Evolutionary conservation across 2,888 invertebrate genomes (phyloP).

Genomic region (Phengaris arion): DNA sequence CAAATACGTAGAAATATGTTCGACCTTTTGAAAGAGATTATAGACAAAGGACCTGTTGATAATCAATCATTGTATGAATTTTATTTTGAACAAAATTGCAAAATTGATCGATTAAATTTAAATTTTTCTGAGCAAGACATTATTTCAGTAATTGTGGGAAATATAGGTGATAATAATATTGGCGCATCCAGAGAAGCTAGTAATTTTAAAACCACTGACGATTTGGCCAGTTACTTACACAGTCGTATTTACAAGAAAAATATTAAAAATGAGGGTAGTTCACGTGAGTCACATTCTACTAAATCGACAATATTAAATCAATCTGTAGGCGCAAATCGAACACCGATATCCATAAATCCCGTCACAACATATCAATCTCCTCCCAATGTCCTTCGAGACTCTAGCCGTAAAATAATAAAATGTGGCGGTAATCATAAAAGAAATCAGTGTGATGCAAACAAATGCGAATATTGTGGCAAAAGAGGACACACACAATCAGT

Average conservation of each 20-base stretch:
- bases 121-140: too few relatives aligned
- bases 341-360: too few relatives aligned
- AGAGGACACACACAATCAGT: neutral
- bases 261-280: too few relatives aligned
- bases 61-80: conserved; percentile 25
- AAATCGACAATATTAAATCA: too few relatives aligned
- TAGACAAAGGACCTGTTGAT: conserved; percentile 11
- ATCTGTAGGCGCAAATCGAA: too few relatives aligned
- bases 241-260: too few relatives aligned
- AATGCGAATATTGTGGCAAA: neutral
- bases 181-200: conserved; percentile 37
- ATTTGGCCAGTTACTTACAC: conserved; percentile 31
- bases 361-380: too few relatives aligned
- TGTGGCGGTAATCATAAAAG: neutral
- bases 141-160: too few relatives aligned
- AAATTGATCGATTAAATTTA: neutral
- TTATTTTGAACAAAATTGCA: conserved; percentile 20
- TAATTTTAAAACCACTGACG: conserved; percentile 31
- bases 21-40: conserved; percentile 15
- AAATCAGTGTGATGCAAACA: neutral
- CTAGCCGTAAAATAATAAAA: neutral
- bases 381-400: too few relatives aligned
- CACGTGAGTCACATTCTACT: too few relatives aligned
- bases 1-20: conserved; percentile 21
- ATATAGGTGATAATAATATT: conserved; percentile 27